A percentile compares a stretch with the other conserved stretches of the same genome.
Evolutionary conservation across 2,113 vertebrate species (phyloP).

Genomic region (Microtus pennsylvanicus): DNA sequence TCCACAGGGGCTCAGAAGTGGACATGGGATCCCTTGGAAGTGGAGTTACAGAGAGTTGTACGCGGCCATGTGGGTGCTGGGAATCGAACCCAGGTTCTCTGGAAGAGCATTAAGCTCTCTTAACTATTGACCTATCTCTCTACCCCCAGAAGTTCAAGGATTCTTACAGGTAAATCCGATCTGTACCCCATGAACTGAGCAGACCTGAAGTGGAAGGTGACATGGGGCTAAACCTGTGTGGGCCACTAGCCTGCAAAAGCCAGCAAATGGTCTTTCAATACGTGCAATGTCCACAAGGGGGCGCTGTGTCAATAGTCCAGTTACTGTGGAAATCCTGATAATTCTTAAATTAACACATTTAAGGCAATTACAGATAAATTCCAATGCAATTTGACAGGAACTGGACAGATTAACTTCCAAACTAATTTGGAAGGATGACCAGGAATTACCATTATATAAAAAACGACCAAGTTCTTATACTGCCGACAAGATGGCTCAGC

Average conservation of each 20-base stretch:
- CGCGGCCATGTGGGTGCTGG: neutral
- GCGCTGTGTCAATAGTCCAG: neutral
- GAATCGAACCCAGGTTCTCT: neutral
- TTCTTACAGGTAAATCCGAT: rapidly evolving
- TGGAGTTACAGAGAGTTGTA: neutral
- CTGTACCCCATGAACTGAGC: too few species aligned
- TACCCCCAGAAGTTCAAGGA: rapidly evolving
- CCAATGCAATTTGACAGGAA: neutral
- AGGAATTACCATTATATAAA: neutral
- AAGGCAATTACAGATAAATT: neutral
- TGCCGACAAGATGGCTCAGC: neutral
- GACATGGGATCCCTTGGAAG: neutral
- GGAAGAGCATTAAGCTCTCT: neutral
- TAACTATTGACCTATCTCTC: neutral
- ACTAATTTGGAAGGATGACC: neutral
- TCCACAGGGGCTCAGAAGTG: neutral
- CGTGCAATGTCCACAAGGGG: neutral
- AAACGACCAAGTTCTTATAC: neutral
- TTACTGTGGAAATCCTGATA: neutral
- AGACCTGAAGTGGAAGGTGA: neutral
- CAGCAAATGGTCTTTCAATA: neutral
- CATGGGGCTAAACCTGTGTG: too few species aligned
- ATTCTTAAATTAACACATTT: neutral
- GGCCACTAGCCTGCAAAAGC: neutral
- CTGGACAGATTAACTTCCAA: neutral